These are phyloP conservation scores for Endotricha flammealis DNA, from an alignment of 2,888 invertebrate genomes.

Conservation along the genomic window DNA sequence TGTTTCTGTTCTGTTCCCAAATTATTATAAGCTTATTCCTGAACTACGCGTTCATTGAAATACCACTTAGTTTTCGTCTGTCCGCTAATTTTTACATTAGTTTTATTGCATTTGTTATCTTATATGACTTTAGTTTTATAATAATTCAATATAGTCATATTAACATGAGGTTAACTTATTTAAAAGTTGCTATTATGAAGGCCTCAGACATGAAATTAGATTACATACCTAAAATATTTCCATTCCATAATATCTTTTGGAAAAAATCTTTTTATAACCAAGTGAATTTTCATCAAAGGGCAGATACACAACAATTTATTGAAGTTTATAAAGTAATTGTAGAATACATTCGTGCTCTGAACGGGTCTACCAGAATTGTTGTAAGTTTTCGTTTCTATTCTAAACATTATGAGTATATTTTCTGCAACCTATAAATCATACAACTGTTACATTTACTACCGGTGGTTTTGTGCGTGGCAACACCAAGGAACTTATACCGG, in stretches of 20 bases:
- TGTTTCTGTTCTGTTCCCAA: background rate
- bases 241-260: constrained; percentile 1
- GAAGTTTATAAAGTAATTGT: background rate
- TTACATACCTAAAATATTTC: constrained; percentile 2
- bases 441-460: background rate
- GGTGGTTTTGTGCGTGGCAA: too few species aligned
- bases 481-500: too few species aligned
- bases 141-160: background rate
- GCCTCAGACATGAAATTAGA: background rate
- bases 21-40: background rate
- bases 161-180: constrained; percentile 3
- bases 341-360: background rate
- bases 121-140: background rate
- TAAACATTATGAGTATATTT: background rate
- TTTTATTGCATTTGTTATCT: background rate
- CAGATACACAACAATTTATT: background rate
- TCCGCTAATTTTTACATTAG: background rate
- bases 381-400: too few species aligned
- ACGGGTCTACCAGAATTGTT: background rate
- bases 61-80: background rate
- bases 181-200: constrained; percentile 5
- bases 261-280: background rate
- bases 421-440: background rate
- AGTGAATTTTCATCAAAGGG: constrained; percentile 1
- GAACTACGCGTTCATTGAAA: background rate